These are phyloP conservation scores for Eupithecia vulgata DNA, from an alignment of 2,888 invertebrate genomes.

Conservation along the genomic window DNA sequence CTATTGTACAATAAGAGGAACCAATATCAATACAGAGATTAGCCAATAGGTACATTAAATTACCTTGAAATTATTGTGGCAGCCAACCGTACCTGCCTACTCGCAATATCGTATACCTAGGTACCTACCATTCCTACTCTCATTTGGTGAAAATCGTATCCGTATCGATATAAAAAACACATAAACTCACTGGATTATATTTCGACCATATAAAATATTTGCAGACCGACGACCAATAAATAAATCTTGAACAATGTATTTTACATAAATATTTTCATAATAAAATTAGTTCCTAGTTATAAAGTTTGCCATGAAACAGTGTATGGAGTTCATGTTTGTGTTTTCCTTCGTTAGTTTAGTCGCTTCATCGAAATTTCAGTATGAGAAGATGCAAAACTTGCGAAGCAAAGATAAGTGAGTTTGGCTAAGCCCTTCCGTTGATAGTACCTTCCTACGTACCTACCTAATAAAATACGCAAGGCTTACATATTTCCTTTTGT, in stretches of 20 bases:
- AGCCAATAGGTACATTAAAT: background rate
- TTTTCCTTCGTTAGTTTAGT: conserved; percentile 44
- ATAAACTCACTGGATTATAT: conserved; percentile 49
- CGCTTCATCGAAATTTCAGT: conserved; percentile 52
- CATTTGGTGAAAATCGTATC: background rate
- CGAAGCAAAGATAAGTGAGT: background rate
- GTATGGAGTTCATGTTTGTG: conserved; percentile 46
- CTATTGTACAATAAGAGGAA: no score
- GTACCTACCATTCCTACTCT: background rate
- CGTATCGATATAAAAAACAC: conserved; percentile 55
- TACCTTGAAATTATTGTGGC: conserved; percentile 3
- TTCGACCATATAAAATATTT: conserved; percentile 51
- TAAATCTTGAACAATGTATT: conserved; percentile 55
- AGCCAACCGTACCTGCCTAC: background rate
- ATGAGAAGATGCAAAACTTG: conserved; percentile 51
- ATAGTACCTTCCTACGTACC: no score
- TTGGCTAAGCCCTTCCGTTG: background rate
- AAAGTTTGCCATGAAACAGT: conserved; percentile 54
- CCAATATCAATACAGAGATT: background rate
- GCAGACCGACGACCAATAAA: conserved; percentile 51
- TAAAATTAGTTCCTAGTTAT: conserved; percentile 41
- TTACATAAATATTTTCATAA: conserved; percentile 51
- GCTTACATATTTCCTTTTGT: background rate
- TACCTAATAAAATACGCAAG: background rate
- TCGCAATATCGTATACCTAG: background rate